Evolutionary conservation across 1,140 invertebrate genomes (phyloP), one percentile per base, ranked within the genome.

Genomic region (Achatina immaculata): DNA sequence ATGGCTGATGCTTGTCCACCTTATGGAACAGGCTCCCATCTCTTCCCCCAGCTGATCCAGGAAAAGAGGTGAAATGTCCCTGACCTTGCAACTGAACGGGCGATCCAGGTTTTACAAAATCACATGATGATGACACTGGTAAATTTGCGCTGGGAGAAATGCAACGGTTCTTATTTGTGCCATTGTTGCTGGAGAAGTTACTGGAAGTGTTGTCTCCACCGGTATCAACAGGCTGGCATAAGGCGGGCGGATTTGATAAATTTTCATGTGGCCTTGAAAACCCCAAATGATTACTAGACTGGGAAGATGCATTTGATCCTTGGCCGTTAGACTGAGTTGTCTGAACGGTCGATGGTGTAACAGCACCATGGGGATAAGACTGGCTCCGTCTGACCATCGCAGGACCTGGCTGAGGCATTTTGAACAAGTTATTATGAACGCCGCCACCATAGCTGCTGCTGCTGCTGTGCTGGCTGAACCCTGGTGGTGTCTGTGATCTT

Each of bases 321-420:
- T 43, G 42, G 55, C 48, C 45, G n/a, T 43, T 58, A 42, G 24
- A 55, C 40, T 34, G 36, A 9, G 43, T 75, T 3, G 66, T 48
- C 36, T 68, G 38, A 31, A 69, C 78, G 31, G 66, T 62, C 19
- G 66, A 55, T 1, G 82, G 79, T 45, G 84, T 84, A 36, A 82
- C 81, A 74, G 85, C 80, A 72, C 84, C 86, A 73, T 88, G 87
- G 21, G 85, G 85, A 28, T 83, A 84, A 40, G 85, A 83, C 51
- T 84, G 65, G 19, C 87, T 84, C 38, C 86, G 79, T 40, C 84
- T 78, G 1, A 86, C 82, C 21, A 85, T 86, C 16, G 86, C 86
- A 28, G 16, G 58, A 21, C 66, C 78, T n/a, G 86, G 86, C 51
- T 84, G 86, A 19, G 88, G 88, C 83, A 86, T 86, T 78, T 89